Conservation (phyloP, 2,888 invertebrate genomes). For the Stenoptilia bipunctidactyla region DNA sequence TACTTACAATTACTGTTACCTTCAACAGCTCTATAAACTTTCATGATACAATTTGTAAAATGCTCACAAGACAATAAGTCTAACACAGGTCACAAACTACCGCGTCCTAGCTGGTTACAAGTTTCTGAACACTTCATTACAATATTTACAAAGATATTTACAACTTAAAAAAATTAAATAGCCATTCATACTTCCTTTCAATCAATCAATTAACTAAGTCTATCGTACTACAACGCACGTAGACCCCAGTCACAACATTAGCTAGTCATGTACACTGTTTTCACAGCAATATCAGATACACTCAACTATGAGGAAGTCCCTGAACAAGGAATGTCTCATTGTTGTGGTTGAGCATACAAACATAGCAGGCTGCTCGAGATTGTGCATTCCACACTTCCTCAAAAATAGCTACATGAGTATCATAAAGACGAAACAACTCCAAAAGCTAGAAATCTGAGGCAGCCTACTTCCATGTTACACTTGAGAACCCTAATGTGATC, state of each 20-base stretch:
- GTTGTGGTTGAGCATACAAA: slow-evolving; percentile 43
- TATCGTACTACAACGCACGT: slow-evolving; percentile 55
- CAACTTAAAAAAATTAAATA: slow-evolving; percentile 41
- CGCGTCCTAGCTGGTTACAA: no score
- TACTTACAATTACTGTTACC: not conserved
- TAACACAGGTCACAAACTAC: no score
- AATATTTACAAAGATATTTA: slow-evolving; percentile 38
- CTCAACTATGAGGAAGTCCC: slow-evolving; percentile 19
- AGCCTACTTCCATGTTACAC: slow-evolving; percentile 23
- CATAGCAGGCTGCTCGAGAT: no score
- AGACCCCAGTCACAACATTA: slow-evolving; percentile 22
- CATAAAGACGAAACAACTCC: no score
- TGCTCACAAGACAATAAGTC: no score
- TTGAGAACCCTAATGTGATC: slow-evolving; percentile 33
- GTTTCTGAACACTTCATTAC: not conserved
- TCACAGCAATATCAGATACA: slow-evolving; percentile 24
- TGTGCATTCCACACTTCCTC: no score
- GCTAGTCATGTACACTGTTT: slow-evolving; percentile 18
- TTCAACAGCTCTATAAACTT: not conserved
- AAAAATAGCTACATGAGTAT: no score
- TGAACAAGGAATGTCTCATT: slow-evolving; percentile 33
- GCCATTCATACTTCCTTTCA: slow-evolving; percentile 17
- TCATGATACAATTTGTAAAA: no score
- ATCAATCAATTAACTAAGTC: slow-evolving; percentile 15
- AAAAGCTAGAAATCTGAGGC: no score